Percentiles rank a stretch among this genome's conserved stretches.
Conservation (phyloP, 2,888 invertebrate species). For the Branchellion lobata region DNA sequence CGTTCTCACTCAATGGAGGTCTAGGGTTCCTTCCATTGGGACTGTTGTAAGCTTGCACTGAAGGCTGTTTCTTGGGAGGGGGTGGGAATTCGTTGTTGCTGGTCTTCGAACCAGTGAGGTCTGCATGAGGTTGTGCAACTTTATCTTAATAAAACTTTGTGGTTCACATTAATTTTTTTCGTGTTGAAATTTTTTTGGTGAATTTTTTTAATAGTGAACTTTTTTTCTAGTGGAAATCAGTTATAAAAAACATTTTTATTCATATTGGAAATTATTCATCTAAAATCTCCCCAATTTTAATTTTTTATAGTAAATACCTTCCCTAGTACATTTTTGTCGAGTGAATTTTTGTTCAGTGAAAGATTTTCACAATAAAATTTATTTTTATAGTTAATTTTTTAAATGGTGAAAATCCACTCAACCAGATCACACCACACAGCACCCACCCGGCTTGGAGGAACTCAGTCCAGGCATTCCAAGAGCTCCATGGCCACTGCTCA, state of each 20-base stretch:
- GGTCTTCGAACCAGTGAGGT: neutral
- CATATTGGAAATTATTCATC: too few relatives aligned
- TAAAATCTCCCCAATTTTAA: too few relatives aligned
- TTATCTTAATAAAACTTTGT: too few relatives aligned
- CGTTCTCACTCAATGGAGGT: neutral
- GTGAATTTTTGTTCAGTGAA: neutral
- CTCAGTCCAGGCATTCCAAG: constrained; percentile 14
- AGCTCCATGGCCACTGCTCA: constrained; percentile 17
- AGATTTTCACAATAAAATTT: neutral
- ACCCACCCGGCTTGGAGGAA: neutral
- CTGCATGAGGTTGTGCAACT: too few relatives aligned
- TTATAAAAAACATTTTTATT: too few relatives aligned
- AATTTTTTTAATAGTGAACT: too few relatives aligned
- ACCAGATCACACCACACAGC: too few relatives aligned
- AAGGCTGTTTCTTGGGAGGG: neutral
- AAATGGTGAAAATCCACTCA: too few relatives aligned
- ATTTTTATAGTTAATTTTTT: neutral
- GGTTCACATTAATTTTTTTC: too few relatives aligned
- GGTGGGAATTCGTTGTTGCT: neutral
- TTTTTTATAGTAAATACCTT: too few relatives aligned
- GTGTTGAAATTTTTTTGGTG: too few relatives aligned
- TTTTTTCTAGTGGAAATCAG: too few relatives aligned
- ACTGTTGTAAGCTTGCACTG: neutral
- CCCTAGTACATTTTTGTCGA: neutral
- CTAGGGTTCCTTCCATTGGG: neutral